Base-by-base conservation (phyloP, 2,113 vertebrate species). In the Calypte anna region DNA sequence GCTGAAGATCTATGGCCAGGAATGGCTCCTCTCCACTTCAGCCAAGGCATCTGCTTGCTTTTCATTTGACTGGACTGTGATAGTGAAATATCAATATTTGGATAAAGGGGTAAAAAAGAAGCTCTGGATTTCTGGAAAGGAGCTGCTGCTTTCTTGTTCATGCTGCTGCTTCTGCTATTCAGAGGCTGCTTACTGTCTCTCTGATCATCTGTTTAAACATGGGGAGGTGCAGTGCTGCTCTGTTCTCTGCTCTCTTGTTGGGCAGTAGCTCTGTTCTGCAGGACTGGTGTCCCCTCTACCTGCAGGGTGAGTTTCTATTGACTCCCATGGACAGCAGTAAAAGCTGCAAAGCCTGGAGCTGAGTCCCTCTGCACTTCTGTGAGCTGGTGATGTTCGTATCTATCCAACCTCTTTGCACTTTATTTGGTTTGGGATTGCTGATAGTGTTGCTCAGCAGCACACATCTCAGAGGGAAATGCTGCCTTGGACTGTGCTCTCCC, bases 321-420 rank as follows among this genome's bases (percentile, higher is more conserved):
- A 40, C 79, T 74, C 53, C 18, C 31, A 9, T 3, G n/a, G 38
- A 10, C 61, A 57, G 74, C 44, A 44, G 6, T 23, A 61, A 68
- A 68, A 63, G 43, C 44, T 7, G 28, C 40, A 62, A 61, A 83
- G 44, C 27, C 59, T 40, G 21, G 50, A 66, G 54, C 40, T 53
- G 59, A 80, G 28, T 9, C 62, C 43, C 43, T 19, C 44, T 31
- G 31, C 9, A 1, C 44, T 54, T 38, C 36, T 57, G 31, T 19
- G 88, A 82, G 82, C 54, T 40, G 59, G 20, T 0, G 0, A 4
- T 61, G 21, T n/a, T 75, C 66, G 2, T 51, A 57, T 18, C 64
- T 59, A 23, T n/a, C 31, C 51, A 44, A 7, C 18, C 3, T 18
- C 1, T 0, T 14, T 21, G 2, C 9, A 13, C 14, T 24, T 14